Base-by-base conservation (phyloP, 2,113 vertebrate species). In the Archocentrus centrarchus region DNA sequence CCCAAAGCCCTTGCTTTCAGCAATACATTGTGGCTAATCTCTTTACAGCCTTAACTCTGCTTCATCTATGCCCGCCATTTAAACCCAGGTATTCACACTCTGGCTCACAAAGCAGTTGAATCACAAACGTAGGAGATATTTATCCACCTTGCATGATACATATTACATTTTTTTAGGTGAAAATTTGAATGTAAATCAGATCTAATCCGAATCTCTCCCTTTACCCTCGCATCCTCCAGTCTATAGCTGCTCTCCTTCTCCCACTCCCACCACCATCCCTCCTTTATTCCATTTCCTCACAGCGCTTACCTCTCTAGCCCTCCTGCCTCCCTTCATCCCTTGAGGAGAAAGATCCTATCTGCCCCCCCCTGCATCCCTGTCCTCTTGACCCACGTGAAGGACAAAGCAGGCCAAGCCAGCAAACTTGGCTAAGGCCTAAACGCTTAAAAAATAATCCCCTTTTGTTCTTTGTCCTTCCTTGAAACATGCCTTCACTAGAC, bases 371-470 rank as follows among this genome's bases (percentile, higher is more conserved):
- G 35, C 79, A 60, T 66, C 76, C 11, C 55, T 68, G 85, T 92
- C 87, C 89, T 89, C 81, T 89, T 93, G 85, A 93, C 92, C 90
- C 64, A 66, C 2, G 41, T 84, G 88, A 94, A 93, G 94, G 93
- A 91, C 86, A 47, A 89, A 84, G 63, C 89, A 62, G 84, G 80
- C 79, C 80, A 77, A 88, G 80, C 73, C 75, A 75, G 64, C n/a
- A 87, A 91, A 91, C 68, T 84, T 73, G 62, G 47, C 82, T 8
- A 2, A 68, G 82, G 70, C 64, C 86, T 59, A 70, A 89, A 91
- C 0, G 32, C 86, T 91, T 82, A 62, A 75, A 30, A 47, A 89
- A 68, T 58, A 82, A 81, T 77, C 77, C 82, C 58, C 30, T 77
- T 80, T 83, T 89, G 63, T 87, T 89, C 86, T 81, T 81, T 80